Base-by-base conservation (phyloP, 1,140 invertebrate species). In the Agraylea sexmaculata region DNA sequence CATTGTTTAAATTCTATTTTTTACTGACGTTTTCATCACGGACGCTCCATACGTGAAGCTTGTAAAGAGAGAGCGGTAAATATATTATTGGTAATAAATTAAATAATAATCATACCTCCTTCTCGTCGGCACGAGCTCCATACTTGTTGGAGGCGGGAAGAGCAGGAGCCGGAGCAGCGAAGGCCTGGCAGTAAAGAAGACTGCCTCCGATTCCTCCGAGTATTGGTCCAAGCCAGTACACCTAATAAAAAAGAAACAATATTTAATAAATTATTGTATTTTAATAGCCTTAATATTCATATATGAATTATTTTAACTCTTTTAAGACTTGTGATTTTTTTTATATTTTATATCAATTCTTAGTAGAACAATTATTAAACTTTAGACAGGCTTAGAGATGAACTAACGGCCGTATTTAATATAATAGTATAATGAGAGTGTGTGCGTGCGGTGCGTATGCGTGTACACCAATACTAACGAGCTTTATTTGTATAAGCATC, bases 221-320 rank as follows among this genome's bases (percentile, higher is more conserved):
- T 39, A 87, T 71, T 0, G 87, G 87, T 0, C 87, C 88, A 2
- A 80, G 66, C 89, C 88, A 93, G 63, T 89, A 93, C 0, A 91
- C 68, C 82, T 82, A 56, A 45, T 41, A 43, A 45, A 40, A 0
- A 1, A 40, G 12, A 23, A 23, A 10, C 32, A 11, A 30, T 32
- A 8, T 7, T 32, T 16, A 7, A 32, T 32, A 11, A 25, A 25
- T 25, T 25, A 12, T 12, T 8, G 12, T 25, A 25, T 12, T 8
- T 12, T 12, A 25, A 12, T 8, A 25, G 12, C 7, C 7, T 25
- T 25, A 25, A 25, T 25, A 8, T 7, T 7, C 23, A 25, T n/a
- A n/a, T n/a, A n/a, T n/a, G n/a, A n/a, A n/a, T n/a, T n/a, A n/a
- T n/a, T n/a, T n/a, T n/a, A n/a, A n/a, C n/a, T 25, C 23, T 25